phyloP scores from a whole-genome alignment of 2,797 vertebrate genomes.

The Myotis planiceps region DNA sequence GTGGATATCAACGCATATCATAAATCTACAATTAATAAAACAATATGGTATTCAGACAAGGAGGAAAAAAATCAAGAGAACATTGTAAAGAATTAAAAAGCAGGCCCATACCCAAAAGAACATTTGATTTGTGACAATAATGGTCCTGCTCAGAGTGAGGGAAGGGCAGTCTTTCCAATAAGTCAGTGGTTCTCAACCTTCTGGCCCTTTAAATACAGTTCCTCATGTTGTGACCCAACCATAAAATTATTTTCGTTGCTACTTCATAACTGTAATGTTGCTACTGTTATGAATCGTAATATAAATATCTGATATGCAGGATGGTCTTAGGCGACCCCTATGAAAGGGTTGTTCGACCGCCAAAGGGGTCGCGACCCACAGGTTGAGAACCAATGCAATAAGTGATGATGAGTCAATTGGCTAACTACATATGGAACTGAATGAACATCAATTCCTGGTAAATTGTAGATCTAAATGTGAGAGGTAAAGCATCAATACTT shows the following conservation, averaged over 20 bases:
- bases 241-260: too few species aligned
- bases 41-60: not conserved
- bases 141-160: not conserved
- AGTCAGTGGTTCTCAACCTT: not conserved
- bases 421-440: not conserved
- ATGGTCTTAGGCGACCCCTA: too few species aligned
- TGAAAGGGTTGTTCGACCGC: too few species aligned
- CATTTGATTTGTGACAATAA: constrained; percentile 34
- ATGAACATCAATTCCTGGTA: not conserved
- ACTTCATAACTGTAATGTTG: too few species aligned
- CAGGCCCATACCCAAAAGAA: not conserved
- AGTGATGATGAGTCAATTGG: not conserved
- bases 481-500: not conserved
- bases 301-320: too few species aligned
- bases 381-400: not conserved
- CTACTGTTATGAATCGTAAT: too few species aligned
- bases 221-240: too few species aligned
- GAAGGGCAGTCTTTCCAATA: not conserved
- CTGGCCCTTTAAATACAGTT: too few species aligned
- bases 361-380: too few species aligned
- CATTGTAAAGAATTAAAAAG: not conserved
- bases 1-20: not conserved
- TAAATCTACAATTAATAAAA: constrained; percentile 21
- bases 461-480: not conserved
- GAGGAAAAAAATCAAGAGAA: not conserved